phyloP scores from a whole-genome alignment of 2,113 vertebrate genomes.

The Hippocampus comes region DNA sequence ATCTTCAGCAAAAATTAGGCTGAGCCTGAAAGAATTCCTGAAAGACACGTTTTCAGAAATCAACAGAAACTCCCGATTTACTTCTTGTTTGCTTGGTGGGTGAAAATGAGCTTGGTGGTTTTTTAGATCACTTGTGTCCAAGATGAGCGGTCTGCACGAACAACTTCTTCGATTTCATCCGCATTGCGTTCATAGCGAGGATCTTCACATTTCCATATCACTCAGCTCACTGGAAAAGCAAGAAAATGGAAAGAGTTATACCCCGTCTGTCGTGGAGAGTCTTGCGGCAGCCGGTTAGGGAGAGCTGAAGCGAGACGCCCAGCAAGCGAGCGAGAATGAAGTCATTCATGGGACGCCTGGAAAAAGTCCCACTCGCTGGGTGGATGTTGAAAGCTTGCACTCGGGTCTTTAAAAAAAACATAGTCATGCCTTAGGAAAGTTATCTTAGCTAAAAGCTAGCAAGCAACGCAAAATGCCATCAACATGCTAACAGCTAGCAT shows the following conservation, averaged over 20 bases:
- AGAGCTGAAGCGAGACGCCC: conserved; percentile 30
- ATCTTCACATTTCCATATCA: conserved; percentile 3
- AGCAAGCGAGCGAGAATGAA: conserved; percentile 57
- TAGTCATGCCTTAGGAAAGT: not conserved
- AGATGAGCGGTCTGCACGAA: not conserved
- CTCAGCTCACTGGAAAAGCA: conserved; percentile 7
- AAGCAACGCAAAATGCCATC: no score
- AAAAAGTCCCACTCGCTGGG: conserved; percentile 48
- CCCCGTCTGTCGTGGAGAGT: conserved; percentile 27
- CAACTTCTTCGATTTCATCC: not conserved
- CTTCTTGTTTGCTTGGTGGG: no score
- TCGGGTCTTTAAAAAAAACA: no score
- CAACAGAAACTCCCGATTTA: no score
- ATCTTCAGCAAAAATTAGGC: no score
- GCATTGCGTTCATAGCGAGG: not conserved
- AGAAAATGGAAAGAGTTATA: conserved; percentile 56
- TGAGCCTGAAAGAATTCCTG: no score
- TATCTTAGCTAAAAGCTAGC: no score
- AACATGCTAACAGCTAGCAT: no score
- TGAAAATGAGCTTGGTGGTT: not conserved
- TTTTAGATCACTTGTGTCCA: not conserved
- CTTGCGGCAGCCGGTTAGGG: conserved; percentile 49
- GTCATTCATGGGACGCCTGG: conserved; percentile 63
- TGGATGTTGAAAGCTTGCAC: conserved; percentile 42
- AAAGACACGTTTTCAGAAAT: no score